These are phyloP conservation scores for Orchesella cincta DNA, from an alignment of 1,140 invertebrate genomes.

Conservation along the genomic window DNA sequence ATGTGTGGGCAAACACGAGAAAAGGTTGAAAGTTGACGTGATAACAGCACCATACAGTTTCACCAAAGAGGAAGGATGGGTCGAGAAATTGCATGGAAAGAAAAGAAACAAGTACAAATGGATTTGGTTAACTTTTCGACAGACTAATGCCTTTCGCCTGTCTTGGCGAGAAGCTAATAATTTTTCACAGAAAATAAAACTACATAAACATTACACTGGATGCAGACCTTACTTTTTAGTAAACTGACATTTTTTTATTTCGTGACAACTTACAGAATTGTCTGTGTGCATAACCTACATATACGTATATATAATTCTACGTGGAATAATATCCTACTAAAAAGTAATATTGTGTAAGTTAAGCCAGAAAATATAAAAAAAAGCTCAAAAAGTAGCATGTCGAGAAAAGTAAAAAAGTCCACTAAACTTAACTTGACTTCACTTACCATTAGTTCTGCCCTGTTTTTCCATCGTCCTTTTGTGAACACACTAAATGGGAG, in stretches of 20 bases:
- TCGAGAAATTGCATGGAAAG: slow-evolving; percentile 5
- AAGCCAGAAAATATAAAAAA: no score
- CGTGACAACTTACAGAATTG: no score
- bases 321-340: no score
- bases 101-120: slow-evolving; percentile 28
- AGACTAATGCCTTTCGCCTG: slow-evolving; percentile 17
- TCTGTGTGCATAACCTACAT: no score
- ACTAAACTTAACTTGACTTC: not conserved
- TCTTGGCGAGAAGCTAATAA: slow-evolving; percentile 5
- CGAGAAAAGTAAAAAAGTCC: not conserved
- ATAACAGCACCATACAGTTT: slow-evolving; percentile 13
- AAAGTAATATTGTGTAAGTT: no score
- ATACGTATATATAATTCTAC: no score
- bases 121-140: slow-evolving; percentile 24
- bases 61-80: not conserved
- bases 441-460: slow-evolving; percentile 42
- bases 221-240: no score
- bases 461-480: slow-evolving; percentile 40
- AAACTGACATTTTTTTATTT: no score
- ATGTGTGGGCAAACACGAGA: not conserved
- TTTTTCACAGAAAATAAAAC: slow-evolving; percentile 9
- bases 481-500: slow-evolving; percentile 35
- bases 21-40: slow-evolving; percentile 7
- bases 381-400: no score
- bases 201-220: not conserved